Conservation (phyloP, 1,140 invertebrate genomes). For the Mamestra configurata region DNA sequence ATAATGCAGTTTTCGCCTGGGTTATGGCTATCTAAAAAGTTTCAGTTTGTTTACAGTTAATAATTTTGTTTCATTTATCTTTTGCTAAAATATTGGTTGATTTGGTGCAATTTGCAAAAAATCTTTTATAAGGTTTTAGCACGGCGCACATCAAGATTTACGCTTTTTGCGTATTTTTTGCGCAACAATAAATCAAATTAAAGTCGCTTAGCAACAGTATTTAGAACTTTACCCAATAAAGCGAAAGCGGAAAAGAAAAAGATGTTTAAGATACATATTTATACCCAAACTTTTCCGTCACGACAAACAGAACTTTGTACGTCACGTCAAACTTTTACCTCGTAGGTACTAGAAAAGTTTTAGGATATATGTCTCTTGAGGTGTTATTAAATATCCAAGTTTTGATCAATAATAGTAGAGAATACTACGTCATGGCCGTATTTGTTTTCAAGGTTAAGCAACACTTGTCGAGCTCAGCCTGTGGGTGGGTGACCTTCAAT, state of each 20-base stretch:
- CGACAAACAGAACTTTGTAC: constrained; percentile 7
- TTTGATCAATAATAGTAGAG: not conserved
- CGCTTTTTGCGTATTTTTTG: not conserved
- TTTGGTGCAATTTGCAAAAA: too few species aligned
- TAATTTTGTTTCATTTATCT: too few species aligned
- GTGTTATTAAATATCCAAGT: constrained; percentile 1
- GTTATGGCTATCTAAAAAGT: too few species aligned
- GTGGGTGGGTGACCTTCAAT: not conserved
- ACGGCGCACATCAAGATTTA: too few species aligned
- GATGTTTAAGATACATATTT: not conserved
- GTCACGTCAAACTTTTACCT: not conserved
- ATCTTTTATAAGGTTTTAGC: too few species aligned
- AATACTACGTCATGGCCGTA: not conserved
- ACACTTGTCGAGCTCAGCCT: not conserved
- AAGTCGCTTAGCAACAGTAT: not conserved
- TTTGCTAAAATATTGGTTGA: too few species aligned
- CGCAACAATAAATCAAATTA: not conserved
- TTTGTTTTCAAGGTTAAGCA: not conserved
- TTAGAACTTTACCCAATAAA: not conserved
- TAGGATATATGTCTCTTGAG: not conserved
- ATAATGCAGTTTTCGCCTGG: too few species aligned
- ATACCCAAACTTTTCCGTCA: not conserved
- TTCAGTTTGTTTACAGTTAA: too few species aligned
- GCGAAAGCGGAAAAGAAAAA: not conserved
- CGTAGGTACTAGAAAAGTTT: not conserved